Evolutionary conservation across 2,888 invertebrate genomes (phyloP).

Genomic region (Tortricodes alternella): DNA sequence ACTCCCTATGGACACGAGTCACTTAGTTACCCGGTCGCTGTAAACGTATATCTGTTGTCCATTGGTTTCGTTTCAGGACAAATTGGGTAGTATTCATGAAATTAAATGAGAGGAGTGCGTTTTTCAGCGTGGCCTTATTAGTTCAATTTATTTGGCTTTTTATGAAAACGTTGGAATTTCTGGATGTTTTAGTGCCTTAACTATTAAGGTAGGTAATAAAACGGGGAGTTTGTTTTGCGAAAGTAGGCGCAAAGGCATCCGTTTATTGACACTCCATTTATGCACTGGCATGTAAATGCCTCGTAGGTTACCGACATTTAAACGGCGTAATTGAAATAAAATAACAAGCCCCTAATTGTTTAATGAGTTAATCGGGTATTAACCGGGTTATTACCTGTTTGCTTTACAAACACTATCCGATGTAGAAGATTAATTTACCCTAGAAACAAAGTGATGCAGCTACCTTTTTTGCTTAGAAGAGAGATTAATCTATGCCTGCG

Average conservation of each 20-base stretch:
- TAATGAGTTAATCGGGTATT: conserved; percentile 62
- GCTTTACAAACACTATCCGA: neutral
- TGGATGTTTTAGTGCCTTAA: too few species aligned
- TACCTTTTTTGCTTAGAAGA: too few species aligned
- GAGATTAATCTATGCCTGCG: neutral
- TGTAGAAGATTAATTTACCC: neutral
- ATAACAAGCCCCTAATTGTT: conserved; percentile 58
- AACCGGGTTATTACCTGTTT: conserved; percentile 37
- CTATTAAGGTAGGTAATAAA: too few species aligned
- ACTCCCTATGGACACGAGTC: conserved; percentile 24
- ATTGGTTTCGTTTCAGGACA: conserved; percentile 6
- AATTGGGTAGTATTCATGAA: neutral
- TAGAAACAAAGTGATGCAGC: too few species aligned
- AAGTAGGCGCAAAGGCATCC: too few species aligned
- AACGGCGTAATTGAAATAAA: conserved; percentile 56
- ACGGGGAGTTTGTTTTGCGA: too few species aligned
- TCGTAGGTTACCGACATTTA: neutral
- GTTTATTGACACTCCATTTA: conserved; percentile 23
- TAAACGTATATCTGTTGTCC: conserved; percentile 1
- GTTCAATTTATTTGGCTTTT: too few species aligned
- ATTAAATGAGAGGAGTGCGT: neutral
- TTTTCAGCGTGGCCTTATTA: neutral
- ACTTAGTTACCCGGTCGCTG: conserved; percentile 13
- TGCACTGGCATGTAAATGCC: neutral
- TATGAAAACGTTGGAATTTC: too few species aligned